Evolutionary conservation across 2,888 invertebrate species (phyloP).

Genomic region (Alcis repandata): DNA sequence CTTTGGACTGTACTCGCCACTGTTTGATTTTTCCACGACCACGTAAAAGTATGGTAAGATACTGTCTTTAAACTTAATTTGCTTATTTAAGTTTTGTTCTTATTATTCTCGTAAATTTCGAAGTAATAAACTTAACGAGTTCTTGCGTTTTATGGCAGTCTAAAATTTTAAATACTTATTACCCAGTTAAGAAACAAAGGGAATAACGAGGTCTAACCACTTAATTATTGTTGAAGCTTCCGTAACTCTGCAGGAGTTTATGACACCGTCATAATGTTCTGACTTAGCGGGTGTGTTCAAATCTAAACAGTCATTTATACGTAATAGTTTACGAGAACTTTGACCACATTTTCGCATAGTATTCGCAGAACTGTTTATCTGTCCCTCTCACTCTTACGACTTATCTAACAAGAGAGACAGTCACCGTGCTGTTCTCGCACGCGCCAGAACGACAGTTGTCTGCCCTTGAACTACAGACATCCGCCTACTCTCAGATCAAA

Average conservation of each 20-base stretch:
- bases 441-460: too few species aligned
- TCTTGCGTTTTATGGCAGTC: conserved; percentile 29
- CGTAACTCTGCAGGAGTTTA: conserved; percentile 24
- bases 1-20: too few species aligned
- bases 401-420: too few species aligned
- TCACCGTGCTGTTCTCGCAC: too few species aligned
- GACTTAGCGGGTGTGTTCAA: background rate
- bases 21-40: too few species aligned
- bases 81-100: conserved; percentile 34
- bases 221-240: conserved; percentile 32
- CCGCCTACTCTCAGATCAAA: too few species aligned
- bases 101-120: conserved; percentile 27
- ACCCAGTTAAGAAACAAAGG: conserved; percentile 32
- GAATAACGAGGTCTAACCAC: conserved; percentile 27
- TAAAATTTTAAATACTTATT: conserved; percentile 37
- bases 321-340: too few species aligned
- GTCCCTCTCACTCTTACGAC: too few species aligned
- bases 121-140: conserved; percentile 30
- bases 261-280: background rate
- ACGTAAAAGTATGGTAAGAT: conserved; percentile 3
- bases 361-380: too few species aligned
- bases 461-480: too few species aligned
- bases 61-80: conserved; percentile 22
- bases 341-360: too few species aligned
- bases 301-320: background rate